A percentile compares a stretch with the other conserved stretches of the same genome.
phyloP scores from a whole-genome alignment of 2,797 vertebrate genomes.

The Pseudomugil gertrudae region DNA sequence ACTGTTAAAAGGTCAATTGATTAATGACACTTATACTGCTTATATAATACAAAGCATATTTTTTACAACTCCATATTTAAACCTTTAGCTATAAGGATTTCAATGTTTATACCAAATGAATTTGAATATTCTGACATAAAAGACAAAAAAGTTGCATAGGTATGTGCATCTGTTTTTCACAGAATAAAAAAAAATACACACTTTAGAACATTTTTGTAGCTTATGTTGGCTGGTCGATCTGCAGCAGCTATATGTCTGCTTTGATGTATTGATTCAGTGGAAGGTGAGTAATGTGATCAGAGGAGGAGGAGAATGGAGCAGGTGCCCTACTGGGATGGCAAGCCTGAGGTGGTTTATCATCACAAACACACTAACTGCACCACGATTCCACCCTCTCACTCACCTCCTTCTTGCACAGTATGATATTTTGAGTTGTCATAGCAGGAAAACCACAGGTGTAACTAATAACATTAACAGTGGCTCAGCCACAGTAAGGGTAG shows the following conservation, averaged over 20 bases:
- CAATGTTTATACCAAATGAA: no score
- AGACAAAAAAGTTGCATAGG: background rate
- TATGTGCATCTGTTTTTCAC: conserved; percentile 4
- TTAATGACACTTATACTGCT: no score
- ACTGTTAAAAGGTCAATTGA: no score
- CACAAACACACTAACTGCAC: conserved; percentile 30
- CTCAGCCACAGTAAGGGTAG: conserved; percentile 19
- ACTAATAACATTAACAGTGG: conserved; percentile 17
- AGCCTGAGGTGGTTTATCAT: conserved; percentile 60
- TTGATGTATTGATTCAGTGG: conserved; percentile 61
- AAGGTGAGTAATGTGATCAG: conserved; percentile 61
- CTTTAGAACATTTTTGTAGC: conserved; percentile 22
- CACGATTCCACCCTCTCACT: conserved; percentile 24
- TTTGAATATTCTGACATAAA: background rate
- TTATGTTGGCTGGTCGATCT: conserved; percentile 26
- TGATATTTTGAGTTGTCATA: conserved; percentile 38
- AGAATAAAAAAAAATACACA: conserved; percentile 14
- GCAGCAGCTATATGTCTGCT: conserved; percentile 32
- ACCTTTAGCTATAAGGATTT: no score
- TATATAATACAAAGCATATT: no score
- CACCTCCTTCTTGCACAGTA: conserved; percentile 5
- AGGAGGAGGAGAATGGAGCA: conserved; percentile 42
- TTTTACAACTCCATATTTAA: no score
- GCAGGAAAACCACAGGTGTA: conserved; percentile 34
- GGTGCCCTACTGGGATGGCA: conserved; percentile 46